Evolutionary conservation across 1,140 invertebrate species (phyloP), one percentile per base, ranked within the genome.

Genomic region (Mercenaria mercenaria): DNA sequence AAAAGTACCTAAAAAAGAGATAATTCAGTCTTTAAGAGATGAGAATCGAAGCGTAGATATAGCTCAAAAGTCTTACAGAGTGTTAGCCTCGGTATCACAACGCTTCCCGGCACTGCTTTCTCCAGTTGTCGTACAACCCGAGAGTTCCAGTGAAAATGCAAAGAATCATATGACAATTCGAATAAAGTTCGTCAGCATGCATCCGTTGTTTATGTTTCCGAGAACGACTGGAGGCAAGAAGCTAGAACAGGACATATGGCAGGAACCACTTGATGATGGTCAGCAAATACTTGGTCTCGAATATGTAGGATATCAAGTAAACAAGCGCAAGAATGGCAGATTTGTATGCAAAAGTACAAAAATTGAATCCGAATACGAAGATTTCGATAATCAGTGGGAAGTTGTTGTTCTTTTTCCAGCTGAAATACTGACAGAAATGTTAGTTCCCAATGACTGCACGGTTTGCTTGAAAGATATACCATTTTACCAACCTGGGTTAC

Each of bases 401-500:
- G 8, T 56, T 23, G 26, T 81, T 13, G 4, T 3, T 6, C 10
- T 81, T 6, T 41, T 13, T 18, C 50, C 89, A 2, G 18, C 47
- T 0, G 83, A 77, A 52, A 74, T 91, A 2, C 39, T 43, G 15
- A 47, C 89, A 3, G 34, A 47, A 34, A 50, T 67, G 32, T 81
- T 81, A 26, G 79, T 81, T 20, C 79, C 79, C 15, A 39, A n/a
- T 34, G 13, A 18, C 23, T 52, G 47, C 32, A 59, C 41, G 1
- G 47, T 80, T 1, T 11, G 20, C 10, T 4, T 43, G n/a, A 80
- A 80, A 23, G 76, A 80, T 2, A 26, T 80, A 18, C 26, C 52
- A 59, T 52, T 80, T 23, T 80, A 72, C 32, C 67, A 50, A 43
- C 72, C 72, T 11, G 72, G 72, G 2, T 4, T 76, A 6, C n/a